These are phyloP conservation scores for Aurelia sp. DNA, from an alignment of 30 jellyfish, hydroid and myxozoan species.

Conservation along the genomic window DNA sequence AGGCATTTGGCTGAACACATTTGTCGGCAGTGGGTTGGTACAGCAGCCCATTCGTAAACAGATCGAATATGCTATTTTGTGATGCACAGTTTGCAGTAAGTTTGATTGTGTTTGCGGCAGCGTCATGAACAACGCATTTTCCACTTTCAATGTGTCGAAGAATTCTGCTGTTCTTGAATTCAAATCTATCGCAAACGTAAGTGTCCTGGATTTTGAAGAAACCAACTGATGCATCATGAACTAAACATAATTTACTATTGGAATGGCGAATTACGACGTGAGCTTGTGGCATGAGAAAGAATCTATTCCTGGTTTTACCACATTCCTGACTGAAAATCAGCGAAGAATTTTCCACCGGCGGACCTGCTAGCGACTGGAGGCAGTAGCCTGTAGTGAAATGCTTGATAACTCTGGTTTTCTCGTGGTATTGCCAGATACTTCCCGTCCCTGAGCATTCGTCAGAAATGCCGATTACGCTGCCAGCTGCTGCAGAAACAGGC, in stretches of 20 bases:
- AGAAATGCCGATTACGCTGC: slow-evolving; percentile 17
- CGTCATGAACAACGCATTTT: slow-evolving; percentile 17
- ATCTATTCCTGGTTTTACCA: background rate
- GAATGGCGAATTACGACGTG: slow-evolving; percentile 21
- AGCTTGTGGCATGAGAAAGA: slow-evolving; percentile 38
- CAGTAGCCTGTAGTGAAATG: slow-evolving; percentile 53
- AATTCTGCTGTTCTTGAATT: slow-evolving; percentile 1
- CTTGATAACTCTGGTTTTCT: background rate
- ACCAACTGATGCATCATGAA: background rate
- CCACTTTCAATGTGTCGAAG: slow-evolving; percentile 39
- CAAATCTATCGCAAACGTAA: slow-evolving; percentile 52
- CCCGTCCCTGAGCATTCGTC: slow-evolving; percentile 35
- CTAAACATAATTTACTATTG: slow-evolving; percentile 42
- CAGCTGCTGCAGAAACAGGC: slow-evolving; percentile 29
- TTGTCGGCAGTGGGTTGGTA: too few species aligned
- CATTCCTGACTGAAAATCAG: slow-evolving; percentile 17
- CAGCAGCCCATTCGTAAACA: background rate
- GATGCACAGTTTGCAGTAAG: slow-evolving; percentile 48
- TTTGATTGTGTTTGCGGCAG: background rate
- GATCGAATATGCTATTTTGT: slow-evolving; percentile 9
- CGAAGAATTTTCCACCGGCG: background rate
- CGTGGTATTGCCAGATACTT: slow-evolving; percentile 50
- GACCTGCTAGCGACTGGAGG: slow-evolving; percentile 9
- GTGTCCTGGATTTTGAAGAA: slow-evolving; percentile 12
- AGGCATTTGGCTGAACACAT: too few species aligned